phyloP scores from a whole-genome alignment of 2,113 vertebrate genomes.

The Forbesichthys agassizii region DNA sequence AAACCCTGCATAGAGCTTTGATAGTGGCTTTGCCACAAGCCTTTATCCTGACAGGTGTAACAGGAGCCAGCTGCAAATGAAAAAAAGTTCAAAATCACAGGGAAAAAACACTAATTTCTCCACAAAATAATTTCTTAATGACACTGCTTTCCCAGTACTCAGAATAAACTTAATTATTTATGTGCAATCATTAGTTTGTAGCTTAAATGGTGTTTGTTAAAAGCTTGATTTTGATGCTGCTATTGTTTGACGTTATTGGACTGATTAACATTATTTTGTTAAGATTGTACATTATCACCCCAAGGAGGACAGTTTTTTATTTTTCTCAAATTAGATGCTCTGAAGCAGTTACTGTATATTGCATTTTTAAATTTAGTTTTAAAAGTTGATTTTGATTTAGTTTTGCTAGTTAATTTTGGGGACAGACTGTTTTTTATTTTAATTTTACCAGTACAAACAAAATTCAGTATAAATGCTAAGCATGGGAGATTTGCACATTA shows the following conservation, averaged over 20 bases:
- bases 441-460: conserved; percentile 29
- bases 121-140: conserved; percentile 43
- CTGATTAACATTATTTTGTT: conserved; percentile 38
- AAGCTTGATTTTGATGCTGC: conserved; percentile 62
- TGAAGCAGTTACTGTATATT: conserved; percentile 50
- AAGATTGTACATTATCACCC: conserved; percentile 35
- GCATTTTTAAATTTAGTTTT: conserved; percentile 43
- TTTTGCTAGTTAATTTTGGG: conserved; percentile 36
- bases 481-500: conserved; percentile 64
- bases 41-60: conserved; percentile 66
- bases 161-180: conserved; percentile 50
- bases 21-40: conserved; percentile 73
- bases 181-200: conserved; percentile 60
- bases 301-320: conserved; percentile 5
- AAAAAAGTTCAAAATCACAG: conserved; percentile 49
- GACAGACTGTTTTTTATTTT: conserved; percentile 9
- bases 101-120: conserved; percentile 38
- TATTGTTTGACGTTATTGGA: conserved; percentile 53
- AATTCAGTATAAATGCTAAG: conserved; percentile 46
- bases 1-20: conserved; percentile 70
- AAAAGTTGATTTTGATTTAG: conserved; percentile 7
- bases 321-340: conserved; percentile 23
- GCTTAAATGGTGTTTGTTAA: conserved; percentile 51
- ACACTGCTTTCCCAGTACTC: conserved; percentile 37
- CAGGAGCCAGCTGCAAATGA: conserved; percentile 58